These are phyloP conservation scores for Phenganax marumi DNA, from an alignment of 92 coral and sea anemone species.

Conservation along the genomic window DNA sequence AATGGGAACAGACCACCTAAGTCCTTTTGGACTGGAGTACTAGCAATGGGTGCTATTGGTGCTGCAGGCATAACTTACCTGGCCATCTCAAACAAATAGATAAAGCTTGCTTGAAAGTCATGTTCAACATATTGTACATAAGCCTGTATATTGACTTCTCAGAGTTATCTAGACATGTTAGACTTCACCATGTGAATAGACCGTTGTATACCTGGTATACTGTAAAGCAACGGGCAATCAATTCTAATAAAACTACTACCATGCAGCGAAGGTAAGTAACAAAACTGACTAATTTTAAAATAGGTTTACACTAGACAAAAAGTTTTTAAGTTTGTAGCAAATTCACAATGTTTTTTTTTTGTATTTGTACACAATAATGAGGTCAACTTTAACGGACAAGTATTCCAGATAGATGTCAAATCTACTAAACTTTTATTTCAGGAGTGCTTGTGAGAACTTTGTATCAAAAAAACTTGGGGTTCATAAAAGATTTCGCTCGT, in stretches of 20 bases:
- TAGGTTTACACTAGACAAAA: no score
- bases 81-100: slow-evolving; percentile 73
- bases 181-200: slow-evolving; percentile 40
- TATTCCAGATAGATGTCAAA: no score
- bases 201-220: slow-evolving; percentile 6
- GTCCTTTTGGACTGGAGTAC: slow-evolving; percentile 86
- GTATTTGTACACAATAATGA: no score
- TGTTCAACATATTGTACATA: neutral
- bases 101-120: neutral
- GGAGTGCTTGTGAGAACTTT: no score
- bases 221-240: neutral
- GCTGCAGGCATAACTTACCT: slow-evolving; percentile 94
- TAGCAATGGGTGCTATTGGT: slow-evolving; percentile 92
- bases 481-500: no score
- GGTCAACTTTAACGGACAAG: no score
- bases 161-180: slow-evolving; percentile 5
- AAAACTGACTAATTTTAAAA: no score
- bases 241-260: neutral
- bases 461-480: no score
- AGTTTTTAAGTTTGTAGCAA: no score
- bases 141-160: neutral
- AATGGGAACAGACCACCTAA: slow-evolving; percentile 76
- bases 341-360: no score
- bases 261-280: slow-evolving; percentile 10
- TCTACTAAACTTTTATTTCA: no score